Base-by-base conservation (phyloP, 1,140 invertebrate species). In the Meloidogyne exigua region DNA sequence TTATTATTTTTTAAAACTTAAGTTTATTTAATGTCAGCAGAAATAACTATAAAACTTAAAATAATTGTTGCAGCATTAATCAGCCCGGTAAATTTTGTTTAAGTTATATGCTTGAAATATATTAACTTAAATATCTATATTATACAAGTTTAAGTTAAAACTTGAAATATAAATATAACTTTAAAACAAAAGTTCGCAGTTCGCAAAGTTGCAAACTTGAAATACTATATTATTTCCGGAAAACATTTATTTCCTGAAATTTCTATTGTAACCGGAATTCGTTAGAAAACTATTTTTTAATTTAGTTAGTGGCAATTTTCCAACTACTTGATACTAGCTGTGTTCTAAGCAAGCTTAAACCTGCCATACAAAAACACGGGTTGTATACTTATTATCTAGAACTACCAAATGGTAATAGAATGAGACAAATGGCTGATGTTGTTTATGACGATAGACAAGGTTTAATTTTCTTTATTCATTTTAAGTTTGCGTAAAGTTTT, bases 311-410 rank as follows among this genome's bases (percentile, higher is more conserved):
- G 28, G 65, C 72, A 1, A 21, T 73, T 12, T 73, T 73, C 23
- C 72, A 73, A 73, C 21, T 73, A 65, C 26, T 64, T 23, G 65
- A 62, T n/a, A 64, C 72, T 15, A 65, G 28, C 57, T 73, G 72
- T 65, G 28, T 73, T 32, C 28, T 73, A 36, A 62, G 65, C 21
- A 62, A 36, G 4, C 12, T 73, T 23, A 73, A 64, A 65, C 72
- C 72, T 36, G 62, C 57, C n/a, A 28, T 64, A 11, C 72, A 62
- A n/a, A 57, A 57, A 18, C 72, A 23, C 13, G 72, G 72, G 0
- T 39, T 77, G 39, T 78, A 77, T 57, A 63, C 63, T 3, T 77
- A 78, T 42, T 78, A 78, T 21, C 25, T 78, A 62, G 76, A 77
- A 65, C 9, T 77, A 32, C n/a, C 76, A 12, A 77, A 77, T 66